Percentiles rank a stretch among this genome's conserved stretches.
phyloP scores from a whole-genome alignment of 1,140 invertebrate species.

The Drosophila miranda region DNA sequence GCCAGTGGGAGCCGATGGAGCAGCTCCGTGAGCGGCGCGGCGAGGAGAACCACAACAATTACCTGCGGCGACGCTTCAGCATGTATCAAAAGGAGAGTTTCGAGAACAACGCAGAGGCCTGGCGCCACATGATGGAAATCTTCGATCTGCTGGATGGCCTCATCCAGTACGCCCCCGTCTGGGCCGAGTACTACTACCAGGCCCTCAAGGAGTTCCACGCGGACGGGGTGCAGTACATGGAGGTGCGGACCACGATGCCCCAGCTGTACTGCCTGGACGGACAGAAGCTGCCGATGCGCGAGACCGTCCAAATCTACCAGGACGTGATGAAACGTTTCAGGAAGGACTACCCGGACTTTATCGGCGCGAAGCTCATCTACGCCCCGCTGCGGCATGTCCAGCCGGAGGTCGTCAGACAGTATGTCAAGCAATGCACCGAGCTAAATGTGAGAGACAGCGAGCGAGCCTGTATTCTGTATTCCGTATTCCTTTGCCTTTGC shows the following conservation, averaged over 20 bases:
- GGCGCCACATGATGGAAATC: slow-evolving; percentile 86
- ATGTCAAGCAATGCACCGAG: slow-evolving; percentile 75
- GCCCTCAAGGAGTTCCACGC: slow-evolving; percentile 87
- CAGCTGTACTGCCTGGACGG: slow-evolving; percentile 86
- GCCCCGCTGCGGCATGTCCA: slow-evolving; percentile 84
- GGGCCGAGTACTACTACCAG: slow-evolving; percentile 87
- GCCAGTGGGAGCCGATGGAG: slow-evolving; percentile 85
- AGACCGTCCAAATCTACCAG: slow-evolving; percentile 84
- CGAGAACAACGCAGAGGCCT: slow-evolving; percentile 85
- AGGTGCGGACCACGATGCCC: slow-evolving; percentile 85
- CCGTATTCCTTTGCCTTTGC: not conserved
- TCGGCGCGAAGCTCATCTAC: slow-evolving; percentile 88
- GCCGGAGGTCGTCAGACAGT: slow-evolving; percentile 72
- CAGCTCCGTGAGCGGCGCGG: slow-evolving; percentile 80
- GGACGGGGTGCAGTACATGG: slow-evolving; percentile 91
- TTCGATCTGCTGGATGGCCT: slow-evolving; percentile 86
- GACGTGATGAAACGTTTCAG: slow-evolving; percentile 84
- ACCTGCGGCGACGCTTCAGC: slow-evolving; percentile 32
- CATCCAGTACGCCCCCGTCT: slow-evolving; percentile 87
- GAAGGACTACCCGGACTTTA: slow-evolving; percentile 85
- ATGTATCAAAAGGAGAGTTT: slow-evolving; percentile 82
- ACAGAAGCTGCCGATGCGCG: slow-evolving; percentile 82
- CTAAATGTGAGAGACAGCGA: slow-evolving; percentile 41
- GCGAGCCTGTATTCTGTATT: too few relatives aligned
- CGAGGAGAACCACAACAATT: slow-evolving; percentile 22